Percentiles rank a stretch among this genome's conserved stretches.
These are phyloP conservation scores for Gobius niger DNA, from an alignment of 2,113 vertebrate genomes.

Conservation along the genomic window DNA sequence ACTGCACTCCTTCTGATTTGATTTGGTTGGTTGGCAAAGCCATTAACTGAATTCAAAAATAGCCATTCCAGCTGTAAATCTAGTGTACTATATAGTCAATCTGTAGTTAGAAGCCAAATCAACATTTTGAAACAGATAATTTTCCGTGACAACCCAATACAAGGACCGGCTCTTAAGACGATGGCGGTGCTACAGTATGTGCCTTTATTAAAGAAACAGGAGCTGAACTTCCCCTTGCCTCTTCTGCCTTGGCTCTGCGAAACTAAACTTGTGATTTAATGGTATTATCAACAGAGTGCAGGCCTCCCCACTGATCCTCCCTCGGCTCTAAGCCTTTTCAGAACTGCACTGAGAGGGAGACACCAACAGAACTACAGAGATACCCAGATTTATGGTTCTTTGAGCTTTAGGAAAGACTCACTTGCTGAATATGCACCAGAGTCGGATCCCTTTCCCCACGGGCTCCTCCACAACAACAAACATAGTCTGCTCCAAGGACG, in stretches of 20 bases:
- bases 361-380: slow-evolving; percentile 29
- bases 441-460: slow-evolving; percentile 9
- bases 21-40: no score
- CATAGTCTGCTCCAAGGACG: no score
- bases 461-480: not conserved
- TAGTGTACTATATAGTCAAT: no score
- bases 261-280: slow-evolving; percentile 53
- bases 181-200: slow-evolving; percentile 2
- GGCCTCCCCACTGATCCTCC: slow-evolving; percentile 50
- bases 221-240: slow-evolving; percentile 27
- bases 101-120: no score
- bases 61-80: no score
- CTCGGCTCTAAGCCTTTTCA: slow-evolving; percentile 56
- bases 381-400: slow-evolving; percentile 37
- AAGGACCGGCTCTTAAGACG: no score
- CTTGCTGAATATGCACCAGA: slow-evolving; percentile 41
- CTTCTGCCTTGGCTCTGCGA: slow-evolving; percentile 10
- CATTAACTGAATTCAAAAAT: no score
- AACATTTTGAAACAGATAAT: no score
- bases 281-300: slow-evolving; percentile 61
- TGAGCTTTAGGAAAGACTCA: slow-evolving; percentile 24
- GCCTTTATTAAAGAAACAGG: slow-evolving; percentile 24
- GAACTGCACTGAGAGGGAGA: slow-evolving; percentile 21
- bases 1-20: no score
- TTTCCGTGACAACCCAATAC: no score